Evolutionary conservation across 2,113 vertebrate genomes (phyloP).

Genomic region (Gallinago undulata): DNA sequence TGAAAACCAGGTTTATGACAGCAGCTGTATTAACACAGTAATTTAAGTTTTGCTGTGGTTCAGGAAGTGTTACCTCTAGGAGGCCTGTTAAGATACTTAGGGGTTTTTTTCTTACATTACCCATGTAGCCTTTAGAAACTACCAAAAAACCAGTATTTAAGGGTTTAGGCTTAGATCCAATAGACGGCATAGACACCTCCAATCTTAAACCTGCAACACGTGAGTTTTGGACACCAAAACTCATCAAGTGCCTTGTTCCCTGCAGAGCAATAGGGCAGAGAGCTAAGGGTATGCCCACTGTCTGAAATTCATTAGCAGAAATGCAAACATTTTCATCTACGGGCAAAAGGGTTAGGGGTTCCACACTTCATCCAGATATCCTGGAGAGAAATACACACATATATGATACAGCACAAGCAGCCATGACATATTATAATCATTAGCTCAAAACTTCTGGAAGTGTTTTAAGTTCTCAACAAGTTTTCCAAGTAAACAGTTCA

Average conservation of each 20-base stretch:
- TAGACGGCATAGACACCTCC: background rate
- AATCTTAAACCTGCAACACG: background rate
- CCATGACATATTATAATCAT: background rate
- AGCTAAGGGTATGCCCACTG: background rate
- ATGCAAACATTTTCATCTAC: background rate
- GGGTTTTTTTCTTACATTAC: background rate
- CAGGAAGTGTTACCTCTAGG: background rate
- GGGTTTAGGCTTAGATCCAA: background rate
- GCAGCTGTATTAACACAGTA: background rate
- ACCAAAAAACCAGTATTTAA: background rate
- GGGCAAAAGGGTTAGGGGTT: background rate
- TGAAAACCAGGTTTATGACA: background rate
- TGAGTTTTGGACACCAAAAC: background rate
- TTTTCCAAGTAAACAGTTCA: background rate
- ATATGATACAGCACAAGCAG: background rate
- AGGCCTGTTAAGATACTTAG: background rate
- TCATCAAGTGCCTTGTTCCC: background rate
- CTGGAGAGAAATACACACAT: background rate
- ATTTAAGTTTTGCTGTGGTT: background rate
- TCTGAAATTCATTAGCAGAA: background rate
- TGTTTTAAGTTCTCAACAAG: background rate
- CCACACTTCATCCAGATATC: background rate
- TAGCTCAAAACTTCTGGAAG: background rate
- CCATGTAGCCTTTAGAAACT: background rate
- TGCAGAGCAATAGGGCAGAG: background rate